Evolutionary conservation across 2,113 vertebrate species (phyloP).

Genomic region (Oncorhynchus gorbuscha): DNA sequence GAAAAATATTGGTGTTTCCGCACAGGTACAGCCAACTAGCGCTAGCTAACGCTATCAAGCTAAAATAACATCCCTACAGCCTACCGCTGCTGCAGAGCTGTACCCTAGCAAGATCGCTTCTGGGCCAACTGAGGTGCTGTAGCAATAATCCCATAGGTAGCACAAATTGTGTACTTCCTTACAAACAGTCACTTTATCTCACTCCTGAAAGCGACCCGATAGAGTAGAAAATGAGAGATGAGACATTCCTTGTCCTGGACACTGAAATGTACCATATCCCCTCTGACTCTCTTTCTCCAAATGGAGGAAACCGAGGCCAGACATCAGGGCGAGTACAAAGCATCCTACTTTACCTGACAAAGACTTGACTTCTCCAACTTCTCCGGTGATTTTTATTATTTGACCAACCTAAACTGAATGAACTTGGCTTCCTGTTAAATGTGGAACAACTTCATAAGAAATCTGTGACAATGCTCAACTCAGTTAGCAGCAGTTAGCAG

Average conservation of each 20-base stretch:
- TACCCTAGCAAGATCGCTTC: conserved; percentile 28
- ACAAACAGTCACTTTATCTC: conserved; percentile 37
- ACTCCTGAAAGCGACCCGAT: neutral
- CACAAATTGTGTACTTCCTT: conserved; percentile 31
- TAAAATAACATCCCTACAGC: neutral
- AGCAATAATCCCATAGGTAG: conserved; percentile 33
- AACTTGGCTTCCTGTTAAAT: neutral
- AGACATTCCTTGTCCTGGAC: neutral
- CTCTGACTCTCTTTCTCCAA: conserved; percentile 8
- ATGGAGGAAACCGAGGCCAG: neutral
- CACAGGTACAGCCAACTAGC: too few relatives aligned
- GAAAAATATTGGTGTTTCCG: too few relatives aligned
- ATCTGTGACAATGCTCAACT: conserved; percentile 8
- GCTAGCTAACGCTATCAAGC: too few relatives aligned
- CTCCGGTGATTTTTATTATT: neutral
- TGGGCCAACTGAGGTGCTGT: too few relatives aligned
- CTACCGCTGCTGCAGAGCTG: conserved; percentile 6
- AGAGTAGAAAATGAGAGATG: neutral
- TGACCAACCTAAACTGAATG: neutral
- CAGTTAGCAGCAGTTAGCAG: neutral
- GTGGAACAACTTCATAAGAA: conserved; percentile 1
- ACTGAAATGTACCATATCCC: neutral
- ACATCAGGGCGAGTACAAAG: neutral
- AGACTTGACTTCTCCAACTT: neutral
- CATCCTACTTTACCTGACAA: neutral